Conservation (phyloP, 1,140 invertebrate species). For the Drosophila saltans region DNA sequence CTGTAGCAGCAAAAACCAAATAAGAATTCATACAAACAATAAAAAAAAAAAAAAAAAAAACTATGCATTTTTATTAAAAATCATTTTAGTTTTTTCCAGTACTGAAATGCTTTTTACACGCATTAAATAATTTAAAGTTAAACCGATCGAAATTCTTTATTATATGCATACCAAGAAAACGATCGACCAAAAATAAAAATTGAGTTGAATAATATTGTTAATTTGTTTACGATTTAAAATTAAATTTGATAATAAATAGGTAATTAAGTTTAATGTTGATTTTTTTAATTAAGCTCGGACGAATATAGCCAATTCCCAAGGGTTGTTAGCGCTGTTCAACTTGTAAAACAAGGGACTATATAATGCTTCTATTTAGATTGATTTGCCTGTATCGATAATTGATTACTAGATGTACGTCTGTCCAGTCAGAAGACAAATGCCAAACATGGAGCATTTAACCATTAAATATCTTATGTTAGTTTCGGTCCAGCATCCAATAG, state of each 20-base stretch:
- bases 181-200: too few relatives aligned
- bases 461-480: not conserved
- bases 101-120: not conserved
- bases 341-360: too few relatives aligned
- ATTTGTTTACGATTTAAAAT: too few relatives aligned
- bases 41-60: not conserved
- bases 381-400: conserved; percentile 50
- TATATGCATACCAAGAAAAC: too few relatives aligned
- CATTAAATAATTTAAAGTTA: too few relatives aligned
- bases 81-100: not conserved
- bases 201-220: too few relatives aligned
- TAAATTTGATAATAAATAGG: not conserved
- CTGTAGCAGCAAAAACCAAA: conserved; percentile 6
- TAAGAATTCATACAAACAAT: not conserved
- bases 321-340: not conserved
- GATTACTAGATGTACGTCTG: conserved; percentile 49
- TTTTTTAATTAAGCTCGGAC: too few relatives aligned
- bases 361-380: conserved; percentile 8
- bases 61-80: not conserved
- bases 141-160: too few relatives aligned
- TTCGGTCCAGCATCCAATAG: not conserved
- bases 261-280: not conserved
- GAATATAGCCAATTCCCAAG: too few relatives aligned
- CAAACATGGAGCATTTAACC: conserved; percentile 1
- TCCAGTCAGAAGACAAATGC: conserved; percentile 64